A percentile compares a stretch with the other conserved stretches of the same genome.
These are phyloP conservation scores for Encarsia formosa DNA, from an alignment of 2,888 invertebrate genomes.

Conservation along the genomic window DNA sequence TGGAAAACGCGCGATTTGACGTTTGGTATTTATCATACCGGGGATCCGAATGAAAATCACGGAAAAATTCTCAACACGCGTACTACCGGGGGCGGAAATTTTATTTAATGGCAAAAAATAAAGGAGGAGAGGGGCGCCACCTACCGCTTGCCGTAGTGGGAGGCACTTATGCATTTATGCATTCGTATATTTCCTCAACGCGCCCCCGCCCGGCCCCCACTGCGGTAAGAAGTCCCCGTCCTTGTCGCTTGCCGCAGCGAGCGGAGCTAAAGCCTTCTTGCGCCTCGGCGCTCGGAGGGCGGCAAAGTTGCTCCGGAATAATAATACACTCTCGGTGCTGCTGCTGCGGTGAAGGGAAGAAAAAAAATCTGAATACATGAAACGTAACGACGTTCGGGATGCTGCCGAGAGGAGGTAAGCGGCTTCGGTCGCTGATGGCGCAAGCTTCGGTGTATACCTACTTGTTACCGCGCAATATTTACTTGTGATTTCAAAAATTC, in stretches of 20 bases:
- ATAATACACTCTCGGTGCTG: slow-evolving; percentile 44
- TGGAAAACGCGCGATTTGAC: too few relatives aligned
- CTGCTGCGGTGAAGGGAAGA: slow-evolving; percentile 35
- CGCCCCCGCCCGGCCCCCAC: slow-evolving; percentile 25
- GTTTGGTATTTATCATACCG: too few relatives aligned
- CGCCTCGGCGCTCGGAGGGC: slow-evolving; percentile 34
- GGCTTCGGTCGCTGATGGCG: slow-evolving; percentile 32
- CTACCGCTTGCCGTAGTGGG: slow-evolving; percentile 28
- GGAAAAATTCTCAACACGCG: slow-evolving; percentile 16
- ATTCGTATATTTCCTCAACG: slow-evolving; percentile 46
- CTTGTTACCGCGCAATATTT: too few relatives aligned
- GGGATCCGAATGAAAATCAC: too few relatives aligned
- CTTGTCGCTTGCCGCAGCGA: slow-evolving; percentile 30
- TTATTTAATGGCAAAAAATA: slow-evolving; percentile 22
- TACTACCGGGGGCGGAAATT: slow-evolving; percentile 14
- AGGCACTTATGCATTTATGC: slow-evolving; percentile 51
- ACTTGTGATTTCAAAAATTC: too few relatives aligned
- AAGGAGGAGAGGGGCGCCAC: slow-evolving; percentile 2
- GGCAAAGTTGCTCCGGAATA: slow-evolving; percentile 49
- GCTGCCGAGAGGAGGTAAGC: slow-evolving; percentile 29
- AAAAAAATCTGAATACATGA: slow-evolving; percentile 51
- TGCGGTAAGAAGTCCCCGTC: slow-evolving; percentile 42
- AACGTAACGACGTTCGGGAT: slow-evolving; percentile 43
- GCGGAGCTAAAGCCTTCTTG: slow-evolving; percentile 33
- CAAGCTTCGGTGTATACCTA: too few relatives aligned